Conservation (phyloP, 1,140 invertebrate genomes). For the Prorops nasuta region DNA sequence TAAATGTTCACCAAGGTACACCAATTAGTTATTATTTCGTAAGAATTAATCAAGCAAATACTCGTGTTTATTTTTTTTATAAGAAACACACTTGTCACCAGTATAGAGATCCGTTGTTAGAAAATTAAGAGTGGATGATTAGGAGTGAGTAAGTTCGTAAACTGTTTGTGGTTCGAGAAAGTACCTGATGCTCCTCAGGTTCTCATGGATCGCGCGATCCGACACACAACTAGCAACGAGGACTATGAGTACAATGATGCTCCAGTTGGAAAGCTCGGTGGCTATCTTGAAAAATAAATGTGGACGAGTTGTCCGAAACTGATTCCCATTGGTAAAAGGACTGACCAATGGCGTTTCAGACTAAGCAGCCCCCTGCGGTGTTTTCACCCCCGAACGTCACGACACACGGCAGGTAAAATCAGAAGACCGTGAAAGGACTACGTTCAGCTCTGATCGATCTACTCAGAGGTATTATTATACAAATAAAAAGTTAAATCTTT, state of each 20-base stretch:
- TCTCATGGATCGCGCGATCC: conserved; percentile 30
- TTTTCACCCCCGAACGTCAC: conserved; percentile 37
- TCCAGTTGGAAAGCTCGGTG: conserved; percentile 32
- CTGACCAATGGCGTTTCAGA: conserved; percentile 41
- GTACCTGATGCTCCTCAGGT: no score
- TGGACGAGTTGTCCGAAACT: conserved; percentile 36
- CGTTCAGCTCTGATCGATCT: not conserved
- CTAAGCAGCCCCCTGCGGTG: conserved; percentile 28
- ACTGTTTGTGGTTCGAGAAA: no score
- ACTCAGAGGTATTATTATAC: no score
- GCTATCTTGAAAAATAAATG: conserved; percentile 34
- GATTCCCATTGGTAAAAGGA: conserved; percentile 46
- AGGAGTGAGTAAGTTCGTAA: no score
- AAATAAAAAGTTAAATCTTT: no score
- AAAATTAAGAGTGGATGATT: no score
- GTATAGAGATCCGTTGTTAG: no score
- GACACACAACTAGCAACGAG: conserved; percentile 34
- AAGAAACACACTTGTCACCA: no score
- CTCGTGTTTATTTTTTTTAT: no score
- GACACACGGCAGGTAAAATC: conserved; percentile 45
- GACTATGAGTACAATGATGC: conserved; percentile 49
- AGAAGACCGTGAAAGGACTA: conserved; percentile 25
- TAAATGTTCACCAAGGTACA: no score
- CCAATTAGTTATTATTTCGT: no score
- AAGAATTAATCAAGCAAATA: no score